Evolutionary conservation across 1,140 invertebrate genomes (phyloP).

Genomic region (Lepidurus apus): DNA sequence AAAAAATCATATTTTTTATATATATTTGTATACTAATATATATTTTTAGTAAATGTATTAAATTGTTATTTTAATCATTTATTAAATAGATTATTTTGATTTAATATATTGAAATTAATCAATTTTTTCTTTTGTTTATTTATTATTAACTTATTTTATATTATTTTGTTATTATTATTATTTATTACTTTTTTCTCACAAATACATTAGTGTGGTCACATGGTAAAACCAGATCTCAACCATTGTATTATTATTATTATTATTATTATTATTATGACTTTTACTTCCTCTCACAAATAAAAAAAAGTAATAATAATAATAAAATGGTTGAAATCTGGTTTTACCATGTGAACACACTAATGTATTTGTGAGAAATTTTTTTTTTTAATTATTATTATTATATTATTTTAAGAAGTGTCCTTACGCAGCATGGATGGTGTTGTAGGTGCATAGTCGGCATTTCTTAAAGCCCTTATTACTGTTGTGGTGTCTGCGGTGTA

Average conservation of each 20-base stretch:
- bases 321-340: too few relatives aligned
- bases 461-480: slow-evolving; percentile 64
- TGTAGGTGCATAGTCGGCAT: slow-evolving; percentile 74
- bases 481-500: slow-evolving; percentile 67
- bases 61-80: neutral
- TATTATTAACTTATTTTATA: neutral
- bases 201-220: too few relatives aligned
- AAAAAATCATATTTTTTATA: neutral
- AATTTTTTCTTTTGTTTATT: neutral
- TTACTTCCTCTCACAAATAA: too few relatives aligned
- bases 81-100: neutral
- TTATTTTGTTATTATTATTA: neutral
- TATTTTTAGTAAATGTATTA: neutral
- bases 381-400: neutral
- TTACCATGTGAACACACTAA: too few relatives aligned
- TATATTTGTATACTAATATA: neutral
- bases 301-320: too few relatives aligned
- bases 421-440: slow-evolving; percentile 57
- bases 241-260: too few relatives aligned
- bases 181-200: too few relatives aligned
- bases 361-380: too few relatives aligned
- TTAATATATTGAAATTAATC: too few relatives aligned
- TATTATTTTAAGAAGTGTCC: slow-evolving; percentile 36
- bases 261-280: too few relatives aligned
- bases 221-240: too few relatives aligned